These are phyloP conservation scores for Alsophila aescularia DNA, from an alignment of 2,888 invertebrate species.

Conservation along the genomic window DNA sequence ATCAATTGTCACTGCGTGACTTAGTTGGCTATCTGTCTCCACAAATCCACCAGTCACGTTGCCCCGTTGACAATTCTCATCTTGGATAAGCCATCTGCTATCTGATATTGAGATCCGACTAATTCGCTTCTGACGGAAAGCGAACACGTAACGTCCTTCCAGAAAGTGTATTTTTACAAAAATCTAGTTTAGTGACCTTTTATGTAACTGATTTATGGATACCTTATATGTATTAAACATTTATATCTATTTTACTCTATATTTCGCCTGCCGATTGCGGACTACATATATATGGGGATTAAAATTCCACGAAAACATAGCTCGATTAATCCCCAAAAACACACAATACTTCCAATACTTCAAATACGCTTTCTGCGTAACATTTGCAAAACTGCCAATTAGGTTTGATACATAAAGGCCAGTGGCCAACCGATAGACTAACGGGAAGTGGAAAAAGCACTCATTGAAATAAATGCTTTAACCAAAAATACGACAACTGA, in stretches of 20 bases:
- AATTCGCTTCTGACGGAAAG: constrained; percentile 4
- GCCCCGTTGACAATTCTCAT: not conserved
- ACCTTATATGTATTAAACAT: too few relatives aligned
- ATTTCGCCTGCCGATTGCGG: too few relatives aligned
- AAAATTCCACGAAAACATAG: too few relatives aligned
- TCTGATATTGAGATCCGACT: not conserved
- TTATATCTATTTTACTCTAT: too few relatives aligned
- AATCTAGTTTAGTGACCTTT: too few relatives aligned
- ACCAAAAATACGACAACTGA: too few relatives aligned
- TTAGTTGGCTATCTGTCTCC: not conserved
- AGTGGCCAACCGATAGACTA: not conserved
- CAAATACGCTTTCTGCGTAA: constrained; percentile 15
- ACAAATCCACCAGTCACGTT: constrained; percentile 1
- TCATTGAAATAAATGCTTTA: too few relatives aligned
- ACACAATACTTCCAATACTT: constrained; percentile 20
- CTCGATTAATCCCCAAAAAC: not conserved
- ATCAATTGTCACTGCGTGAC: not conserved
- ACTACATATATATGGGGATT: too few relatives aligned
- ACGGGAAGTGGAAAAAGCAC: constrained; percentile 4
- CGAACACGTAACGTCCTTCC: not conserved
- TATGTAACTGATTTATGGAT: too few relatives aligned
- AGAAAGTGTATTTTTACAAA: too few relatives aligned
- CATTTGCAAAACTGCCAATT: constrained; percentile 22
- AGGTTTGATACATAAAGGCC: constrained; percentile 22
- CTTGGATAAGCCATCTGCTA: not conserved